These are phyloP conservation scores for Drosophila subsilvestris DNA, from an alignment of 2,888 invertebrate genomes.

Conservation along the genomic window DNA sequence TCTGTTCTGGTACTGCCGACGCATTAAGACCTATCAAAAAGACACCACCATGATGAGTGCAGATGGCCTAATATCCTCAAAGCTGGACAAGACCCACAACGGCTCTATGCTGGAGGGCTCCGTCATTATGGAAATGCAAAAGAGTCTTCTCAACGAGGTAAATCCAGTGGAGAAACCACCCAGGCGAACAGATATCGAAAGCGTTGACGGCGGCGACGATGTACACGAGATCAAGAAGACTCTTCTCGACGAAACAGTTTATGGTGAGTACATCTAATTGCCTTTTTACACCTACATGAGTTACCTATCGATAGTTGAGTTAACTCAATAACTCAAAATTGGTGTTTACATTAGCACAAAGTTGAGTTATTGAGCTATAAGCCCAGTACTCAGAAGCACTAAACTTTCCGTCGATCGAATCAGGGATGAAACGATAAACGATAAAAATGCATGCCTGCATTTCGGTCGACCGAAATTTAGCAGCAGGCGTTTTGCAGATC, in stretches of 20 bases:
- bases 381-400: too few relatives aligned
- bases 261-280: slow-evolving; percentile 86
- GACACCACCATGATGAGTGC: slow-evolving; percentile 83
- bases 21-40: slow-evolving; percentile 85
- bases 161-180: slow-evolving; percentile 94
- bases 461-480: too few relatives aligned
- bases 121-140: slow-evolving; percentile 92
- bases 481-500: too few relatives aligned
- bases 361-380: too few relatives aligned
- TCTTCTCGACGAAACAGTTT: slow-evolving; percentile 91
- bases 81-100: slow-evolving; percentile 86
- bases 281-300: too few relatives aligned
- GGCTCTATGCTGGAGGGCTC: slow-evolving; percentile 90
- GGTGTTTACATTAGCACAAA: too few relatives aligned
- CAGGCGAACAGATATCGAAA: slow-evolving; percentile 89
- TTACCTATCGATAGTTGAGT: too few relatives aligned
- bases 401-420: too few relatives aligned
- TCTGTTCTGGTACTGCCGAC: slow-evolving; percentile 85
- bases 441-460: too few relatives aligned
- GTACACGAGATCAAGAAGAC: slow-evolving; percentile 93
- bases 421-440: too few relatives aligned
- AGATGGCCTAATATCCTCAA: slow-evolving; percentile 82
- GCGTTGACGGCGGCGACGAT: slow-evolving; percentile 90
- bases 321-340: too few relatives aligned
- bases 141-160: slow-evolving; percentile 92